Base-by-base conservation (phyloP, 2,888 invertebrate species). In the Litoditis marina region DNA sequence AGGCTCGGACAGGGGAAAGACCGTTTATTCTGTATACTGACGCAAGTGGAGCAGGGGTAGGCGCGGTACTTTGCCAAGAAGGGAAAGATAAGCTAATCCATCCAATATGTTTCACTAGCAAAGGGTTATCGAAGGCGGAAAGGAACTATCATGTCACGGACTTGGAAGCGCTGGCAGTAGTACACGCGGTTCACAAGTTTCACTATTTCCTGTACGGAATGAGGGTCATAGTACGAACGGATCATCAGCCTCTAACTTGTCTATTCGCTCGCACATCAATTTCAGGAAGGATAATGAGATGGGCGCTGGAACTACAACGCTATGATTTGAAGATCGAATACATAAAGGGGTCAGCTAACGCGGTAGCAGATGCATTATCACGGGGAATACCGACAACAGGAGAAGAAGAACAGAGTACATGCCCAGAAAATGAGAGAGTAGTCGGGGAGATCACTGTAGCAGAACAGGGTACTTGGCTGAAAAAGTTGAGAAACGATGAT, bases 141-240 rank as follows among this genome's bases (percentile, higher is more conserved):
- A 31, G 44, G 28, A 59, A 53, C n/a, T 72, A 72, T 39, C 56
- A 56, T 3, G 46, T 63, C 0, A 69, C 66, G 1, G 66, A 73
- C 19, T 25, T 73, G 36, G 73, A 73, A 51, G 73, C 72, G 2
- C 34, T 73, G 1, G 73, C 66, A 7, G 31, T 73, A 2, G 42
- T 58, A 0, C 54, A 56, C 19, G 69, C 66, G 16, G n/a, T 55
- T 0, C 32, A 55, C 27, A 59, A 58, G 31, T 66, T 73, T 13
- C 46, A 63, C 11, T 42, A 49, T 22, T 66, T 64, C 32, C 49
- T 73, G 7, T 69, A 53, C 7, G 58, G 58, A 13, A 27, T 46
- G 13, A 51, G 55, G 22, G 49, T 63, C n/a, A 46, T 51, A 1
- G 57, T 71, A 7, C 28, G 32, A 32, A 71, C 71, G 0, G 71